Conservation (phyloP, 2,888 invertebrate species). For the Lapara coniferarum region DNA sequence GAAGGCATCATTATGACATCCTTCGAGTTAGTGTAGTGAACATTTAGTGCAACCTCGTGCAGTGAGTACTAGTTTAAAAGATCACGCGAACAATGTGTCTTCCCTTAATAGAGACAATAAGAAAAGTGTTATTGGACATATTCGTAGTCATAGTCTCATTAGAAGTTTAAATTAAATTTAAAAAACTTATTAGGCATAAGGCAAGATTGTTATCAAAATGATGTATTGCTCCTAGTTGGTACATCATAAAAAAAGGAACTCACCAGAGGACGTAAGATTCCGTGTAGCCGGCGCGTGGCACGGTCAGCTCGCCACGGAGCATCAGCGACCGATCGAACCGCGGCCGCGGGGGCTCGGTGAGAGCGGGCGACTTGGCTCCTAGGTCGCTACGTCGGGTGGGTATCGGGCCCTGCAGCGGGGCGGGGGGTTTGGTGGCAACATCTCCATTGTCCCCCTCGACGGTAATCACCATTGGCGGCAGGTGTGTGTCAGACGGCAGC, state of each 20-base stretch:
- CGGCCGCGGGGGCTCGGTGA: constrained; percentile 46
- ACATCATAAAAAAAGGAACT: constrained; percentile 22
- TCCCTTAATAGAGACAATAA: too few relatives aligned
- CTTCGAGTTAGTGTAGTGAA: too few relatives aligned
- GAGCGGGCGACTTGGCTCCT: constrained; percentile 28
- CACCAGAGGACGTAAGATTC: constrained; percentile 63
- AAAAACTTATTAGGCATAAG: too few relatives aligned
- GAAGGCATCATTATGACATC: too few relatives aligned
- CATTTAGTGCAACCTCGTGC: too few relatives aligned
- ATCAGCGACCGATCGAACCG: constrained; percentile 53
- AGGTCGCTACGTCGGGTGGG: not conserved
- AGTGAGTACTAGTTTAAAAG: too few relatives aligned
- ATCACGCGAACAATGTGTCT: too few relatives aligned
- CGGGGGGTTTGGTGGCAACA: constrained; percentile 31
- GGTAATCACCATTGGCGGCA: constrained; percentile 60
- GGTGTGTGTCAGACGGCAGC: constrained; percentile 47
- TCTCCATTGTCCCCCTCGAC: constrained; percentile 37
- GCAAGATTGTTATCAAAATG: too few relatives aligned
- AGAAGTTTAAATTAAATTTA: too few relatives aligned
- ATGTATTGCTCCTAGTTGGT: too few relatives aligned
- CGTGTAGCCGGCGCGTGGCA: constrained; percentile 62
- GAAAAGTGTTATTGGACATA: too few relatives aligned
- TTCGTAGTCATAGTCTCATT: too few relatives aligned
- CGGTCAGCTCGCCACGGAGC: constrained; percentile 58
- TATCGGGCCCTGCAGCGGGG: constrained; percentile 6